These are phyloP conservation scores for Microcaecilia unicolor DNA, from an alignment of 2,797 vertebrate species.

Conservation along the genomic window DNA sequence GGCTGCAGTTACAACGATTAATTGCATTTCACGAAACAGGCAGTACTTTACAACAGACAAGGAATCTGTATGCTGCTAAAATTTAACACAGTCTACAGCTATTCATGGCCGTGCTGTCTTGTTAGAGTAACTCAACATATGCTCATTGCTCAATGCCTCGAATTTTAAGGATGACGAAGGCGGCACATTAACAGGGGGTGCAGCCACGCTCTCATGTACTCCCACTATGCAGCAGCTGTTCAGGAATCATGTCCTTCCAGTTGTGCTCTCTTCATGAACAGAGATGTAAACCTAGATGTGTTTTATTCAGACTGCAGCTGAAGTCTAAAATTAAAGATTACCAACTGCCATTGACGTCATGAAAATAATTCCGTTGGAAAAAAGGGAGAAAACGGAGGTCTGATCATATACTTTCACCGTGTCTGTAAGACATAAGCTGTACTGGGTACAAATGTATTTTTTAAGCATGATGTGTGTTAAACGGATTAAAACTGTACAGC, in stretches of 20 bases:
- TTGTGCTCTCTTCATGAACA: constrained; percentile 24
- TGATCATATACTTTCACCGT: no score
- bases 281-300: constrained; percentile 21
- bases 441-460: no score
- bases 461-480: no score
- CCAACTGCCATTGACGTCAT: no score
- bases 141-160: constrained; percentile 32
- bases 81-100: constrained; percentile 15
- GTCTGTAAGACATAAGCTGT: no score
- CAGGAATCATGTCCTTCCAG: constrained; percentile 27
- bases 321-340: constrained; percentile 14
- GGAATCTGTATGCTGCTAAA: constrained; percentile 9
- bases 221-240: constrained; percentile 39
- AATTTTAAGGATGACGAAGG: constrained; percentile 42
- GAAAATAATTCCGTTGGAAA: no score
- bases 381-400: no score
- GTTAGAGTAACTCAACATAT: constrained; percentile 26
- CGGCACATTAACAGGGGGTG: constrained; percentile 30
- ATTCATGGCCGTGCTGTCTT: constrained; percentile 20
- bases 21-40: no score
- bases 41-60: constrained; percentile 9
- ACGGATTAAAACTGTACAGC: no score
- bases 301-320: constrained; percentile 36
- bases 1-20: no score
- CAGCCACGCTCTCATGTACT: constrained; percentile 35